Evolutionary conservation across 2,888 invertebrate species (phyloP).

Genomic region (Chymomyza fuscimana): DNA sequence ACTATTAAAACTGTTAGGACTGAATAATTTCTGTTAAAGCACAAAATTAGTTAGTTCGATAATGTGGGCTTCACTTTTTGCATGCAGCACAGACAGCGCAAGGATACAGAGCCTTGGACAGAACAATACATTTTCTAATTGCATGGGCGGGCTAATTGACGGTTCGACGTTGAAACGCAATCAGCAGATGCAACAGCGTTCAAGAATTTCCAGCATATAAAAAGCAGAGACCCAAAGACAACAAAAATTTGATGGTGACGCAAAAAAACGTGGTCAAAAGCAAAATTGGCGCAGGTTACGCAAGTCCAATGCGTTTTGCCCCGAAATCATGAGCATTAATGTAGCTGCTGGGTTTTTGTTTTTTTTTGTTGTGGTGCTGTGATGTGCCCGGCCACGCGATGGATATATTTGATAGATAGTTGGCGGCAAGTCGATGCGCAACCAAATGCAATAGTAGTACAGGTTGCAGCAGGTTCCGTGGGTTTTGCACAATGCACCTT

Average conservation of each 20-base stretch:
- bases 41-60: not conserved
- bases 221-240: not conserved
- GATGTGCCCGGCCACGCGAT: constrained; percentile 51
- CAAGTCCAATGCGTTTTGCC: constrained; percentile 40
- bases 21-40: constrained; percentile 5
- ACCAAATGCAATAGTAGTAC: constrained; percentile 31
- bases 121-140: constrained; percentile 57
- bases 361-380: constrained; percentile 21
- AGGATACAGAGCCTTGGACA: constrained; percentile 23
- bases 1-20: constrained; percentile 8
- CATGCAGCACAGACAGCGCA: constrained; percentile 7
- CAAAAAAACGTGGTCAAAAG: constrained; percentile 11
- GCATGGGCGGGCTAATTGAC: constrained; percentile 75
- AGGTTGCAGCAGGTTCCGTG: constrained; percentile 53
- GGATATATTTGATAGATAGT: constrained; percentile 51
- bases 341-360: constrained; percentile 20
- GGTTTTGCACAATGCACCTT: constrained; percentile 53
- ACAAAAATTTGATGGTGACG: constrained; percentile 34
- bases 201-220: constrained; percentile 1
- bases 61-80: constrained; percentile 17
- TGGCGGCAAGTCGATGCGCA: not conserved
- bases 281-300: constrained; percentile 72
- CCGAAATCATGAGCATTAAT: constrained; percentile 58
- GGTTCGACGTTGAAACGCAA: constrained; percentile 58
- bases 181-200: constrained; percentile 69